A percentile compares a stretch with the other conserved stretches of the same genome.
phyloP scores from a whole-genome alignment of 2,797 vertebrate genomes.

The Sparidentex hasta region DNA sequence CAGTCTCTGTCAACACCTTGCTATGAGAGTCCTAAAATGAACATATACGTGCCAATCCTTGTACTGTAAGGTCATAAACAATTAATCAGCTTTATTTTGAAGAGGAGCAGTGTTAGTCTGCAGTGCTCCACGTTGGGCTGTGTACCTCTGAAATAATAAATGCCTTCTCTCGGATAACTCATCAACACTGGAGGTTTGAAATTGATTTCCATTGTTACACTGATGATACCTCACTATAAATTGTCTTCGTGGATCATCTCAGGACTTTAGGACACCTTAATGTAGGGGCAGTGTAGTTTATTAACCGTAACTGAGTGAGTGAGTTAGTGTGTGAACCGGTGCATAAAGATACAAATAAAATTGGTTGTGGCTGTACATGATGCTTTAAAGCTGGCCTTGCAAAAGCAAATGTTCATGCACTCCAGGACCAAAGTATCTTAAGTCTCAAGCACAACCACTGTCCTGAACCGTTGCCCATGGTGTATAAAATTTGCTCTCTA shows the following conservation, averaged over 20 bases:
- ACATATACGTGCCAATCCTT: neutral
- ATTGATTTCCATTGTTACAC: neutral
- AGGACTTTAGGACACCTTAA: neutral
- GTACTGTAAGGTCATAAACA: neutral
- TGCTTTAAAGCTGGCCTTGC: neutral
- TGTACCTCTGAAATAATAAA: neutral
- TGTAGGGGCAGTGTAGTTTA: neutral
- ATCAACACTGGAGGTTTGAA: neutral
- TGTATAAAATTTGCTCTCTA: neutral
- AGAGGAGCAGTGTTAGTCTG: neutral
- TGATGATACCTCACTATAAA: neutral
- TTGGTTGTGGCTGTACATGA: neutral
- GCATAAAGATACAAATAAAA: neutral
- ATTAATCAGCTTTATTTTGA: neutral
- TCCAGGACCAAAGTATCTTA: neutral
- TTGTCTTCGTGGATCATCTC: conserved; percentile 1
- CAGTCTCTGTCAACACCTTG: too few relatives aligned
- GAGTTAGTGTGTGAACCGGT: neutral
- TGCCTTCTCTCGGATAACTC: neutral
- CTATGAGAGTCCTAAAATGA: too few relatives aligned
- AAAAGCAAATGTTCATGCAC: too few relatives aligned
- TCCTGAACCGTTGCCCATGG: neutral
- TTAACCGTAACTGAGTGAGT: neutral
- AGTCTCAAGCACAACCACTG: too few relatives aligned
- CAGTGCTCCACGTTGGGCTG: neutral